Percentiles rank a stretch among this genome's conserved stretches.
phyloP scores from a whole-genome alignment of 2,888 invertebrate genomes.

The Limnephilus rhombicus region DNA sequence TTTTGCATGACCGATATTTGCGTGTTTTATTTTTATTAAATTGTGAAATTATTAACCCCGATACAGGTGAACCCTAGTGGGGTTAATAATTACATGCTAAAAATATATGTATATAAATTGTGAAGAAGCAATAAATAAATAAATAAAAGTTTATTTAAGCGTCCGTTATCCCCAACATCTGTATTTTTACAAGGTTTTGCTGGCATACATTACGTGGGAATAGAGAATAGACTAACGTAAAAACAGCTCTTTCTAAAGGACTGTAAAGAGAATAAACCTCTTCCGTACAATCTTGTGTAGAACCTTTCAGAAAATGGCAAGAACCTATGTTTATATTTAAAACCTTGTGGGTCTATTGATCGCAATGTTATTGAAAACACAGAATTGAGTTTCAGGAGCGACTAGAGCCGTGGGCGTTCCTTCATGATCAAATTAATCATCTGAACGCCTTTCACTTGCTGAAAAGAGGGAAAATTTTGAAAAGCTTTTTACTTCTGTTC shows the following conservation, averaged over 20 bases:
- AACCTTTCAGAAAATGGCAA: background rate
- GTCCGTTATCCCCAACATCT: background rate
- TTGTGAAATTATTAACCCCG: too few relatives aligned
- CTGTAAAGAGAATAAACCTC: background rate
- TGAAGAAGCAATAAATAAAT: too few relatives aligned
- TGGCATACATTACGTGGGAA: background rate
- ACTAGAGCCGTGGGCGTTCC: background rate
- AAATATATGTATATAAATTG: too few relatives aligned
- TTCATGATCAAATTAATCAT: background rate
- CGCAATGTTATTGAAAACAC: background rate
- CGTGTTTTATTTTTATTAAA: too few relatives aligned
- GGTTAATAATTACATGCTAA: too few relatives aligned
- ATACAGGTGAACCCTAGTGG: too few relatives aligned
- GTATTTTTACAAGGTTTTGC: background rate
- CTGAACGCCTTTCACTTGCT: background rate
- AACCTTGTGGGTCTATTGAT: background rate
- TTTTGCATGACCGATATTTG: too few relatives aligned
- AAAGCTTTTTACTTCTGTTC: background rate
- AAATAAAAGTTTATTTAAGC: background rate
- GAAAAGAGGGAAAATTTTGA: background rate
- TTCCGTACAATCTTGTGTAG: background rate
- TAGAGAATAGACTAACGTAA: background rate
- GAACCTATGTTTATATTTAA: background rate
- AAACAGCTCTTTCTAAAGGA: background rate
- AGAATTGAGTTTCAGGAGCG: background rate